Percentiles rank a stretch among this genome's conserved stretches.
Conservation (phyloP, 2,797 vertebrate species). For the Hippocampus kuda region DNA sequence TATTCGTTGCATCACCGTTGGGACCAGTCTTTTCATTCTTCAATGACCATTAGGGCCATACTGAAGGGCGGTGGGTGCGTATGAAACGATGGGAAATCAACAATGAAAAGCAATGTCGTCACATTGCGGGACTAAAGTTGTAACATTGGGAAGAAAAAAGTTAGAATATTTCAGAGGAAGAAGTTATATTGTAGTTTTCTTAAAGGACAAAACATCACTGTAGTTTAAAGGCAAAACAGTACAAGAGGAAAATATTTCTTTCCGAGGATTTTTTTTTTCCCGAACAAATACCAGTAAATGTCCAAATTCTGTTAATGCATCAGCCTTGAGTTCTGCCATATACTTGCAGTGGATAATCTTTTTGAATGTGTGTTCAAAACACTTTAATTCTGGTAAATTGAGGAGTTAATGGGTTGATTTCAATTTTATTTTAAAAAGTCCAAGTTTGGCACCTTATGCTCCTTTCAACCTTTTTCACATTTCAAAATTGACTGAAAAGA, state of each 20-base stretch:
- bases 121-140: neutral
- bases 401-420: too few species aligned
- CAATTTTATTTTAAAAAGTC: too few species aligned
- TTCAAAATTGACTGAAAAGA: neutral
- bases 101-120: neutral
- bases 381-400: neutral
- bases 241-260: too few species aligned
- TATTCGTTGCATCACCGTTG: slow-evolving; percentile 11
- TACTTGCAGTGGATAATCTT: neutral
- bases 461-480: neutral
- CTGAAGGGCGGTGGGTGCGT: neutral
- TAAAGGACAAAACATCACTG: neutral
- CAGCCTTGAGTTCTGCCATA: neutral
- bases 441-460: neutral
- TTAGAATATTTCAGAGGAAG: neutral
- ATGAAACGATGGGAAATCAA: neutral
- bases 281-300: too few species aligned
- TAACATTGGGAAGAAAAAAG: neutral
- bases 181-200: neutral
- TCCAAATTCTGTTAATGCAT: too few species aligned
- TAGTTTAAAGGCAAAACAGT: too few species aligned
- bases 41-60: neutral
- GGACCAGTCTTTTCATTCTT: neutral
- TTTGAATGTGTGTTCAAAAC: neutral
- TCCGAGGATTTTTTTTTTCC: too few species aligned